phyloP scores from a whole-genome alignment of 1,140 invertebrate species.

The Pollicipes pollicipes region DNA sequence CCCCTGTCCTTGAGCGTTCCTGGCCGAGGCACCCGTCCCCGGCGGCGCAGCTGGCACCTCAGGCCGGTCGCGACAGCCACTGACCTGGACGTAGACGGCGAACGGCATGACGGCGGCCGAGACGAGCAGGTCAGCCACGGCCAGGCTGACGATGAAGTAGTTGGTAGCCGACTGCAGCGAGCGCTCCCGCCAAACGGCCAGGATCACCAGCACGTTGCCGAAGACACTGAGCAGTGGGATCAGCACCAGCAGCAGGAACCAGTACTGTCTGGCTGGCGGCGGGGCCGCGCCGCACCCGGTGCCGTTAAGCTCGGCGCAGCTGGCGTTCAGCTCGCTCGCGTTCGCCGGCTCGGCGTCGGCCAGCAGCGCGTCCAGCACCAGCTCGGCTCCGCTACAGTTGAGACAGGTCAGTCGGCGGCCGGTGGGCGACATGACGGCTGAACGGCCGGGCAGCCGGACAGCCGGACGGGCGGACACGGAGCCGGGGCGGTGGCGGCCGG shows the following conservation, averaged over 20 bases:
- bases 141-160: slow-evolving; percentile 94
- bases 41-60: no score
- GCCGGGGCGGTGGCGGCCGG: no score
- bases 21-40: no score
- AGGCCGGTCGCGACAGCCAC: slow-evolving; percentile 30
- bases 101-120: slow-evolving; percentile 96
- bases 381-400: no score
- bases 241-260: slow-evolving; percentile 61
- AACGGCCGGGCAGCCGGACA: no score
- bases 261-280: slow-evolving; percentile 5
- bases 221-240: slow-evolving; percentile 87
- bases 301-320: neutral
- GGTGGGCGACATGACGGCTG: no score
- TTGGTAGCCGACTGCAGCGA: slow-evolving; percentile 87
- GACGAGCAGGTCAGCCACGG: slow-evolving; percentile 90
- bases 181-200: slow-evolving; percentile 76
- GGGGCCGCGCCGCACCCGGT: neutral
- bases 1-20: no score
- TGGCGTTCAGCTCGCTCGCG: neutral
- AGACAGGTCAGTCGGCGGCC: no score
- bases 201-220: slow-evolving; percentile 88
- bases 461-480: neutral
- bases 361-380: neutral
- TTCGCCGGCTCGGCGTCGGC: neutral
- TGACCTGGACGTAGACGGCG: slow-evolving; percentile 89